Percentiles rank a stretch among this genome's conserved stretches.
These are phyloP conservation scores for Mergus octosetaceus DNA, from an alignment of 2,797 vertebrate genomes.

Conservation along the genomic window DNA sequence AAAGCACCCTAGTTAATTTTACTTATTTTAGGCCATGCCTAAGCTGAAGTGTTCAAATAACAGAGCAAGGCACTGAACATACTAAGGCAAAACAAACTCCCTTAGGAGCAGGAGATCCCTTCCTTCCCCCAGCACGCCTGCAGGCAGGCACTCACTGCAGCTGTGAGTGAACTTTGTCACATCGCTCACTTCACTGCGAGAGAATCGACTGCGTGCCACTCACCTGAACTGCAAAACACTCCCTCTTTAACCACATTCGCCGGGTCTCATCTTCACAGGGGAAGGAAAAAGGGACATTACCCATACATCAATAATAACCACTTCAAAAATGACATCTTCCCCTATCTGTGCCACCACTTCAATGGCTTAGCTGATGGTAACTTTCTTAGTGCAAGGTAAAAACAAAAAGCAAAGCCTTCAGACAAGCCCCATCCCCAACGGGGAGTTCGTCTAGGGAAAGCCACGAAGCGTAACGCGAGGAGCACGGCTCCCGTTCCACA, in stretches of 20 bases:
- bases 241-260: not conserved
- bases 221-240: not conserved
- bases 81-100: not conserved
- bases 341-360: not conserved
- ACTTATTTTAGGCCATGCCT: not conserved
- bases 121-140: not conserved
- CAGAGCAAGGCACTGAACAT: not conserved
- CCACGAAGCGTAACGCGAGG: not conserved
- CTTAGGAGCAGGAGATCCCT: fast-evolving
- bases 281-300: not conserved
- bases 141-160: not conserved
- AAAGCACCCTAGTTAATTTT: not conserved
- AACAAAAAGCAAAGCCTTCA: not conserved
- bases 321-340: not conserved
- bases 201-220: not conserved
- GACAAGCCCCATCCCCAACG: not conserved
- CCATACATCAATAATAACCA: not conserved
- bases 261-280: not conserved
- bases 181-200: not conserved
- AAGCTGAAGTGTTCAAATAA: not conserved
- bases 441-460: fast-evolving
- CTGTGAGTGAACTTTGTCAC: not conserved
- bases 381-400: not conserved
- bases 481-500: not conserved
- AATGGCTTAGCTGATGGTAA: not conserved